Percentiles rank a stretch among this genome's conserved stretches.
phyloP scores from a whole-genome alignment of 2,113 vertebrate species.

The Nanorana parkeri region DNA sequence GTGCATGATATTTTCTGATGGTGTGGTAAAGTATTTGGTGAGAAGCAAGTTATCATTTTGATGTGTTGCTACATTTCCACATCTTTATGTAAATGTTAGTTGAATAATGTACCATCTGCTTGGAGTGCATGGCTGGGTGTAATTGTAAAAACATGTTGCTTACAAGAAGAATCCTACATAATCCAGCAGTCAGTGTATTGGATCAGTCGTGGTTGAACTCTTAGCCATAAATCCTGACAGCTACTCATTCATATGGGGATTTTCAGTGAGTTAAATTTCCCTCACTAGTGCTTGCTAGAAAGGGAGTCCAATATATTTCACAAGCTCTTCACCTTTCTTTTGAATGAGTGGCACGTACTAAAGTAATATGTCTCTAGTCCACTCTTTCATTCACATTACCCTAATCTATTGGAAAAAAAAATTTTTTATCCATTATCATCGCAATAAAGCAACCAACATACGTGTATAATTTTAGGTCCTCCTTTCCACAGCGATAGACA shows the following conservation, averaged over 20 bases:
- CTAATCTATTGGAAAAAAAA: too few species aligned
- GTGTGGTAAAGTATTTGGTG: too few species aligned
- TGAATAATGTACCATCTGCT: slow-evolving; percentile 1
- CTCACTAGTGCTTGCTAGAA: slow-evolving; percentile 10
- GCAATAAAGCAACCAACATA: too few species aligned
- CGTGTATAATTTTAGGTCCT: too few species aligned
- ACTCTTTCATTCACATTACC: too few species aligned
- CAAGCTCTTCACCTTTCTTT: background rate
- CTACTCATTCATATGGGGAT: slow-evolving; percentile 14
- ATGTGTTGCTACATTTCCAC: too few species aligned
- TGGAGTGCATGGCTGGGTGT: background rate
- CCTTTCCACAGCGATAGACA: too few species aligned
- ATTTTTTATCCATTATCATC: too few species aligned
- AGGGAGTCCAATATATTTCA: background rate
- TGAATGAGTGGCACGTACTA: too few species aligned
- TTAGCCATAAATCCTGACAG: slow-evolving; percentile 16
- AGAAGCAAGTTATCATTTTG: too few species aligned
- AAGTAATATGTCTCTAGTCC: background rate
- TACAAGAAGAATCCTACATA: slow-evolving; percentile 12
- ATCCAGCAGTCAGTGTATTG: slow-evolving; percentile 23
- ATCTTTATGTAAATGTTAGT: background rate
- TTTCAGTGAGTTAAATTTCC: background rate
- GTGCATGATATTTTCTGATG: too few species aligned
- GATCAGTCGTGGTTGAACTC: slow-evolving; percentile 42
- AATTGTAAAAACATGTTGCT: slow-evolving; percentile 15